phyloP scores from a whole-genome alignment of 2,113 vertebrate genomes.

The Pterocles gutturalis region DNA sequence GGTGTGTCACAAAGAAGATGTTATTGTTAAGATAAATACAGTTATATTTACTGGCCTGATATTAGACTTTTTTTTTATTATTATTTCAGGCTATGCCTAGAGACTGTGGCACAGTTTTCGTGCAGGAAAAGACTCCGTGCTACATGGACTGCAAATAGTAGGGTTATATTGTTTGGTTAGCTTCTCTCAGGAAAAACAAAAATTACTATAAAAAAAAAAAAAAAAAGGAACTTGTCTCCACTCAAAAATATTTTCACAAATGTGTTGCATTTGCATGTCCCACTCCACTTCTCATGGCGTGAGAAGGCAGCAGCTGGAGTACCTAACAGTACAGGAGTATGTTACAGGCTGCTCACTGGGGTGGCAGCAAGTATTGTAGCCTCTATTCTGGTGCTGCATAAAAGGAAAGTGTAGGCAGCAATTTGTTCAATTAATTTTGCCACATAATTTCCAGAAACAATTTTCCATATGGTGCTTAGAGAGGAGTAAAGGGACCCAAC shows the following conservation, averaged over 20 bases:
- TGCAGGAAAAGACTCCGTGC: not conserved
- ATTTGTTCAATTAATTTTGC: not conserved
- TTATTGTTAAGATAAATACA: not conserved
- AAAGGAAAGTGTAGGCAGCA: not conserved
- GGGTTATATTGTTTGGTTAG: not conserved
- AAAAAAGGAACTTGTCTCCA: not conserved
- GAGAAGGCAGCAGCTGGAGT: not conserved
- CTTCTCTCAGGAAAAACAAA: not conserved
- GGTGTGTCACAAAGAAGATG: not conserved
- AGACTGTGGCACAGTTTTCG: not conserved
- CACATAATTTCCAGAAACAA: not conserved
- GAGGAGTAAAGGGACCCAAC: not conserved
- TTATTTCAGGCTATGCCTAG: not conserved
- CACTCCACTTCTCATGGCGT: not conserved
- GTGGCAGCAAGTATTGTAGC: not conserved
- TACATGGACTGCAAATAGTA: rapidly evolving
- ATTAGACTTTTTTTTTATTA: not conserved
- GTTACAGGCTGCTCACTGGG: not conserved
- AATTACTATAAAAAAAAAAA: not conserved
- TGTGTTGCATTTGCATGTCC: not conserved
- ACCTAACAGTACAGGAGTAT: not conserved
- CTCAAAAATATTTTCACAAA: not conserved
- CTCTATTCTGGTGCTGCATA: not conserved
- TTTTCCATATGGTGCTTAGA: not conserved
- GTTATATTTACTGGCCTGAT: not conserved